phyloP scores from a whole-genome alignment of 2,797 vertebrate genomes.

The Lerista edwardsae region DNA sequence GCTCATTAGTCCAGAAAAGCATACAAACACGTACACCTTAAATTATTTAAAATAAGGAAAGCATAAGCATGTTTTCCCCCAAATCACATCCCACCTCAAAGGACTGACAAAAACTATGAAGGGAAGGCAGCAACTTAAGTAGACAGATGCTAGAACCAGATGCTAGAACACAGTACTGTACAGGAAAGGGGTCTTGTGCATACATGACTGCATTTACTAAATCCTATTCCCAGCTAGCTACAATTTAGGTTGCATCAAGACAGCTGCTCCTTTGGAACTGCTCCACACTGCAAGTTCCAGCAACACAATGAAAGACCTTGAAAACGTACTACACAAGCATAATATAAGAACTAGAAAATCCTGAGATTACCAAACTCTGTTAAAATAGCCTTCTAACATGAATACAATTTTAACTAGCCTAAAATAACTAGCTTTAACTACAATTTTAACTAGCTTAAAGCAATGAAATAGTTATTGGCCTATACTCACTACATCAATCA shows the following conservation, averaged over 20 bases:
- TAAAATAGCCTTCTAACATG: background rate
- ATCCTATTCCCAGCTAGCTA: background rate
- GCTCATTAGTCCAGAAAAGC: constrained; percentile 9
- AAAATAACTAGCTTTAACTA: too few species aligned
- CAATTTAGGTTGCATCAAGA: background rate
- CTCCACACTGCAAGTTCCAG: background rate
- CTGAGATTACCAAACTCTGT: background rate
- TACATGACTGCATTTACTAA: too few species aligned
- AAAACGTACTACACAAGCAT: background rate
- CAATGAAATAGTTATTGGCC: background rate
- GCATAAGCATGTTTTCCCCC: background rate
- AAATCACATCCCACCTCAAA: background rate
- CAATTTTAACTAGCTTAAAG: background rate
- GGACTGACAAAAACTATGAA: constrained; percentile 13
- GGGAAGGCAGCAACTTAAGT: constrained; percentile 14
- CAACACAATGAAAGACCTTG: background rate
- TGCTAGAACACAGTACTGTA: background rate
- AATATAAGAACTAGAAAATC: background rate
- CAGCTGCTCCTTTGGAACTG: background rate
- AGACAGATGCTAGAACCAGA: background rate
- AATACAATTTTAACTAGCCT: too few species aligned
- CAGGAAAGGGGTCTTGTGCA: constrained; percentile 23
- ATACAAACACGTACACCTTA: constrained; percentile 32
- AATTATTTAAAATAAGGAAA: constrained; percentile 43
- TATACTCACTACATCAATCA: background rate